Evolutionary conservation across 1,140 invertebrate genomes (phyloP).

Genomic region (Dreissena rostriformis): DNA sequence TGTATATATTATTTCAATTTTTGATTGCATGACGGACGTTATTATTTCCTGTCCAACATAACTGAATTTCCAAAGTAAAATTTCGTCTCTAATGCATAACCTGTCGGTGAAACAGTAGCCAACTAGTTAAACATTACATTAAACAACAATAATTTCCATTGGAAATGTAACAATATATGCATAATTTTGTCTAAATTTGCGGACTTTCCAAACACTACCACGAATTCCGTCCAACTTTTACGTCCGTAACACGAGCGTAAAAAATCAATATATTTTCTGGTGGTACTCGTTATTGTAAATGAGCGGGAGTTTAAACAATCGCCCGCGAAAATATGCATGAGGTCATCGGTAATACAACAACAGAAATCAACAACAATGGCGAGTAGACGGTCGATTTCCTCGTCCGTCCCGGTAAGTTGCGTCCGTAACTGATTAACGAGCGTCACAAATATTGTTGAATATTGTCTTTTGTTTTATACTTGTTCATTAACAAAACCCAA

Average conservation of each 20-base stretch:
- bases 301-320: no score
- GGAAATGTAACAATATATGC: not conserved
- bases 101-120: not conserved
- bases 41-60: not conserved
- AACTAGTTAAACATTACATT: not conserved
- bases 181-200: constrained; percentile 9
- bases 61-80: not conserved
- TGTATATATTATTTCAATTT: not conserved
- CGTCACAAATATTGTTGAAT: no score
- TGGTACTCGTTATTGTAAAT: no score
- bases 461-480: no score
- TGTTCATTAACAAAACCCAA: no score
- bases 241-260: not conserved
- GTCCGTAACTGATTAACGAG: no score
- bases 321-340: no score
- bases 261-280: no score
- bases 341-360: no score
- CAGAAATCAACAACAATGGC: no score
- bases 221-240: not conserved
- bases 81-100: not conserved
- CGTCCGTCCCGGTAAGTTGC: no score
- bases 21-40: not conserved
- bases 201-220: not conserved
- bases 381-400: no score
- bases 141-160: not conserved